These are phyloP conservation scores for Diadophis punctatus DNA, from an alignment of 2,113 vertebrate genomes.

Conservation along the genomic window DNA sequence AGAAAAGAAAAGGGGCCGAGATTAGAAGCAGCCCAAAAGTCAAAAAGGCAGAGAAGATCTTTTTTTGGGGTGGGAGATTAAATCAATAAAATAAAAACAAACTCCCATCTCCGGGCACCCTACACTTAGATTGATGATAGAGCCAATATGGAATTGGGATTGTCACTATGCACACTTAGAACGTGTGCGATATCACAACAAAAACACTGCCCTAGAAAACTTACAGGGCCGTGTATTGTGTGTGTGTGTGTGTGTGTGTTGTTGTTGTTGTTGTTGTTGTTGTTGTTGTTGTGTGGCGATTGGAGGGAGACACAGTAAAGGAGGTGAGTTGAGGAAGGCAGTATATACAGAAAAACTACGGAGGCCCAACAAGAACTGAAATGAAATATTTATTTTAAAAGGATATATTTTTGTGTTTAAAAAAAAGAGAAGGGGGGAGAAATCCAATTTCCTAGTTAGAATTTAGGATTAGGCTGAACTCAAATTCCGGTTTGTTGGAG, in stretches of 20 bases:
- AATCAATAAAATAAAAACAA: background rate
- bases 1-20: slow-evolving; percentile 35
- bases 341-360: no score
- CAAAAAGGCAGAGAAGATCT: background rate
- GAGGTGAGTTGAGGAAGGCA: background rate
- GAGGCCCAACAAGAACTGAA: background rate
- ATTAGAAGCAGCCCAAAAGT: slow-evolving; percentile 8
- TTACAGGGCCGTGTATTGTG: background rate
- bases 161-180: background rate
- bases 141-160: background rate
- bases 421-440: background rate
- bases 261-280: background rate
- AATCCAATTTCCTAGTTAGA: background rate
- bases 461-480: background rate
- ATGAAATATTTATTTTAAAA: background rate
- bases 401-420: background rate
- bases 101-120: no score
- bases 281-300: background rate
- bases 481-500: background rate
- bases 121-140: background rate
- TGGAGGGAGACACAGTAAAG: background rate
- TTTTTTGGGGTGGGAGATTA: background rate
- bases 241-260: no score
- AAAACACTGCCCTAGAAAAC: background rate
- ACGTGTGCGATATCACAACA: background rate